Evolutionary conservation across 2,888 invertebrate genomes (phyloP), one percentile per base, ranked within the genome.

Genomic region (Dendrolimus pini): DNA sequence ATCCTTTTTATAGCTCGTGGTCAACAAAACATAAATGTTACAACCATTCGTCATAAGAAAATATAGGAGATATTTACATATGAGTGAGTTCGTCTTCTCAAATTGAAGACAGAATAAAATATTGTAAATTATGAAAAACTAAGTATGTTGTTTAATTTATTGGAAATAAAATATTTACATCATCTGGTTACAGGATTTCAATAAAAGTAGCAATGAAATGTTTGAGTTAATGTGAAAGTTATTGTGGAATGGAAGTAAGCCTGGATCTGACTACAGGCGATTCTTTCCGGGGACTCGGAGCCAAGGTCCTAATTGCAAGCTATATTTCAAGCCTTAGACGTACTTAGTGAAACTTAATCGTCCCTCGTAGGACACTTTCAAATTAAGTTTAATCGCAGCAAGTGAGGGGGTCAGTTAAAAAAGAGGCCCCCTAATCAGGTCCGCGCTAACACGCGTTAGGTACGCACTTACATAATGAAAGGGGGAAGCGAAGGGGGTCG

Each of bases 391-490:
- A 87, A 87, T 85, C 86, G 85, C 78, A 79, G 79, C 81, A 81
- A 84, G 83, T 82, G 80, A 84, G 86, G 85, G 85, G 89, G 89
- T 88, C 89, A 88, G 88, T 90, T 89, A 88, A 89, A 89, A 90
- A 89, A 88, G 86, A 86, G 88, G 83, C 82, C 82, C 80, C 83
- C 82, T 89, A 89, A 90, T 90, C 89, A 89, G 89, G 89, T 87
- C 86, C 86, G 84, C 83, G 83, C 86, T 82, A 88, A 84, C 89
- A 88, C 89, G 89, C 89, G 89, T 90, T 89, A 77, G 77, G 77
- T 77, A 88, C 89, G 89, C 89, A 89, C 89, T 90, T 90, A 90
- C 88, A 89, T 90, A 90, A 90, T 90, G 89, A 90, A 89, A 89
- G 89, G 89, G 89, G 89, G 84, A 78, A 80, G 76, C 68, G 71